These are phyloP conservation scores for Zingel zingel DNA, from an alignment of 2,113 vertebrate species.

Conservation along the genomic window DNA sequence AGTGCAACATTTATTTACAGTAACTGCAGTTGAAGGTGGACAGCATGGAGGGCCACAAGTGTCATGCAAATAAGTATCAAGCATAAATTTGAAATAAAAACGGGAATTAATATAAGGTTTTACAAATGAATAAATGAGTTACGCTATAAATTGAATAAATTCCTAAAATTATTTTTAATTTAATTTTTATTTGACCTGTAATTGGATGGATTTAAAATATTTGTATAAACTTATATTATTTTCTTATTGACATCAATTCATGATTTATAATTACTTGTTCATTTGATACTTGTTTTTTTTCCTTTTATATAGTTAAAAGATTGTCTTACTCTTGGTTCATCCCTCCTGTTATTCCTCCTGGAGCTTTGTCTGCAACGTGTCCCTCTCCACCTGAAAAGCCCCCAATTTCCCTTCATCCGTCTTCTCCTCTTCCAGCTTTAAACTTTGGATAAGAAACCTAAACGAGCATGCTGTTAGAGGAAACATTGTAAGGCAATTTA, in stretches of 20 bases:
- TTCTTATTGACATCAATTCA: background rate
- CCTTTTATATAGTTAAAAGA: no score
- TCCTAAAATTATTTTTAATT: background rate
- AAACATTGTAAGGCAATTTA: background rate
- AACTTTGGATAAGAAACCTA: background rate
- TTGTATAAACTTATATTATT: background rate
- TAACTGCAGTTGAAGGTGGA: background rate
- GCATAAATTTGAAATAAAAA: background rate
- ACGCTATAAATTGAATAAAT: background rate
- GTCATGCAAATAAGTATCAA: background rate
- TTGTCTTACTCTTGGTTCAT: background rate
- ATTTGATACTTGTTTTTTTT: no score
- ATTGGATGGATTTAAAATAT: background rate
- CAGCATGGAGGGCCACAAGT: background rate
- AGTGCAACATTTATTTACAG: background rate
- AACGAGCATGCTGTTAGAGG: background rate
- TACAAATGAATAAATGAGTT: background rate
- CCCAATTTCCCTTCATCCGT: background rate
- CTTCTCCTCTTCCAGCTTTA: background rate
- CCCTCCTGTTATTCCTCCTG: background rate
- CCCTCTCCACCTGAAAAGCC: background rate
- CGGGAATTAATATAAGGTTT: background rate
- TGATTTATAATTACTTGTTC: no score
- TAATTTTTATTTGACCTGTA: background rate
- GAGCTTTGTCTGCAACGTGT: background rate